These are phyloP conservation scores for Palythoa grandis DNA, from an alignment of 92 coral and sea anemone species.

Conservation along the genomic window DNA sequence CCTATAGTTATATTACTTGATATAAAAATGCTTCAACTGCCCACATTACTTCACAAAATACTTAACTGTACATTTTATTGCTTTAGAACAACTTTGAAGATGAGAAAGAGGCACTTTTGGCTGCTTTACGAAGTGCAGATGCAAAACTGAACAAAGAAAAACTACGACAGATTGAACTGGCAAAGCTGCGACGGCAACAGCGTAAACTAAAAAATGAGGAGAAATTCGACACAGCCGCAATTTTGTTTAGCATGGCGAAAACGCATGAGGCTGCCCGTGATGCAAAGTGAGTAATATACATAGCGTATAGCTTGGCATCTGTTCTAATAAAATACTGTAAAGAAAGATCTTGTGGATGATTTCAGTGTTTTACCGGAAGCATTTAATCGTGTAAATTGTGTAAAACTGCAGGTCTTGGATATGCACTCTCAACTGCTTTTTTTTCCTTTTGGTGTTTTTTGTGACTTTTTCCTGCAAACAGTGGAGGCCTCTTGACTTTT, in stretches of 20 bases:
- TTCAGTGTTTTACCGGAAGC: no score
- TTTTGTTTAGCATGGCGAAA: constrained; percentile 87
- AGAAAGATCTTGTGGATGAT: no score
- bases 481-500: no score
- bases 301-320: neutral
- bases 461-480: no score
- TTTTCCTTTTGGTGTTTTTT: no score
- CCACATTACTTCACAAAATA: neutral
- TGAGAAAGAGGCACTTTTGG: constrained; percentile 89
- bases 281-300: constrained; percentile 60
- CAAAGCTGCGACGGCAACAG: constrained; percentile 90
- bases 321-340: no score
- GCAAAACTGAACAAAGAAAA: constrained; percentile 79
- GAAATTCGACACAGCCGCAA: constrained; percentile 96
- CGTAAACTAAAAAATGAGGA: constrained; percentile 82
- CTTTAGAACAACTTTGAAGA: constrained; percentile 91
- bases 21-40: neutral
- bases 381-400: no score
- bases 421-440: no score
- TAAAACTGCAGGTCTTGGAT: no score
- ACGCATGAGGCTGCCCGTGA: constrained; percentile 81
- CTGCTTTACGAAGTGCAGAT: constrained; percentile 89
- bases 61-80: neutral
- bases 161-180: constrained; percentile 91
- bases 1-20: no score